phyloP scores from a whole-genome alignment of 2,888 invertebrate species.

The Drosophila putrida region DNA sequence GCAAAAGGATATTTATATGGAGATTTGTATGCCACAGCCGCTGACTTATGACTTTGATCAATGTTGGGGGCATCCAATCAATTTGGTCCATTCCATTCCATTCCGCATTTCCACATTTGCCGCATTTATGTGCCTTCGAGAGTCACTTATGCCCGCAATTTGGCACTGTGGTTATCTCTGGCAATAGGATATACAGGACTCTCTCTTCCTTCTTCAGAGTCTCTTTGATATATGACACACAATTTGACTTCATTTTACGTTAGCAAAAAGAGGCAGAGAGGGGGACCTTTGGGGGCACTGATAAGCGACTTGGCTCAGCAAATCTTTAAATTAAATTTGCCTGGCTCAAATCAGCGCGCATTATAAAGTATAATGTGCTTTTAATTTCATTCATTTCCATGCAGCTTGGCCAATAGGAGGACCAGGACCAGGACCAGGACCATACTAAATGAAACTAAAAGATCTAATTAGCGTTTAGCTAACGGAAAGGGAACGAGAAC shows the following conservation, averaged over 20 bases:
- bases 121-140: conserved; percentile 68
- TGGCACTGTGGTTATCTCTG: conserved; percentile 72
- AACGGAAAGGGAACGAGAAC: background rate
- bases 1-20: conserved; percentile 79
- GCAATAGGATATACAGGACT: conserved; percentile 24
- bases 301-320: conserved; percentile 52
- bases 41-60: conserved; percentile 83
- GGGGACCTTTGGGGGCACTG: conserved; percentile 19
- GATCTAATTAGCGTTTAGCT: conserved; percentile 74
- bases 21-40: conserved; percentile 73
- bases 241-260: conserved; percentile 32
- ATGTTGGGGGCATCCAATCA: conserved; percentile 64
- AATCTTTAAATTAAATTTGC: conserved; percentile 77
- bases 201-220: background rate
- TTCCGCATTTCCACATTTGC: conserved; percentile 37
- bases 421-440: background rate
- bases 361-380: conserved; percentile 81
- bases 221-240: conserved; percentile 59
- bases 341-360: conserved; percentile 71
- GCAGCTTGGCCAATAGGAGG: conserved; percentile 15
- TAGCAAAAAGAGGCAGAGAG: no score
- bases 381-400: conserved; percentile 82
- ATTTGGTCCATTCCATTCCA: conserved; percentile 43
- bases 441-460: conserved; percentile 63
- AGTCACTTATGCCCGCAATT: conserved; percentile 80